Percentiles rank a stretch among this genome's conserved stretches.
phyloP scores from a whole-genome alignment of 2,113 vertebrate genomes.

The Anhinga anhinga region DNA sequence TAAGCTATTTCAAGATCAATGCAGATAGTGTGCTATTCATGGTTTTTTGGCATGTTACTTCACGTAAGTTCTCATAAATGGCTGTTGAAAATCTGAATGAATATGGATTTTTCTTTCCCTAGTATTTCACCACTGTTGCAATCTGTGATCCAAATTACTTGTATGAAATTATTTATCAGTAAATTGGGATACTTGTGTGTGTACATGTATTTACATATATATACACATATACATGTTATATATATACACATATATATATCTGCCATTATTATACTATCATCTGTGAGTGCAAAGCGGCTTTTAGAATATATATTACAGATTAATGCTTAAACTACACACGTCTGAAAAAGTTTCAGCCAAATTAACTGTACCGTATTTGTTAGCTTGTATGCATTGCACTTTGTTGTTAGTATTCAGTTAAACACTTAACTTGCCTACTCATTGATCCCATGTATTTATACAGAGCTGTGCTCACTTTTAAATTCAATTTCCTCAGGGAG shows the following conservation, averaged over 20 bases:
- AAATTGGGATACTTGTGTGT: neutral
- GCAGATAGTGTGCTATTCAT: neutral
- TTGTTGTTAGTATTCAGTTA: neutral
- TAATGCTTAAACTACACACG: neutral
- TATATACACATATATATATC: too few species aligned
- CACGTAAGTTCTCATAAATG: neutral
- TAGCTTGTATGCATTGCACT: neutral
- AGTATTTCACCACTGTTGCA: neutral
- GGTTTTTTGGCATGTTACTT: neutral
- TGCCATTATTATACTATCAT: neutral
- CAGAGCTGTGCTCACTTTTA: neutral
- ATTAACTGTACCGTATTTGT: neutral
- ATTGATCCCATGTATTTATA: constrained; percentile 6
- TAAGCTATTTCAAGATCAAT: neutral
- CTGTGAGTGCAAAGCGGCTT: neutral
- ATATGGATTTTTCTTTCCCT: neutral
- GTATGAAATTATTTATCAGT: neutral
- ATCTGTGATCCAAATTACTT: neutral
- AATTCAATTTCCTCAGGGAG: neutral
- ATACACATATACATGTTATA: too few species aligned
- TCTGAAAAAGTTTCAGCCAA: neutral
- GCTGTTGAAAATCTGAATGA: neutral
- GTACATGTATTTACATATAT: neutral
- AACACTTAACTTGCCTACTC: neutral
- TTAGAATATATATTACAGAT: neutral